phyloP scores from a whole-genome alignment of 2,797 vertebrate species.

The Telmatherina bonti region DNA sequence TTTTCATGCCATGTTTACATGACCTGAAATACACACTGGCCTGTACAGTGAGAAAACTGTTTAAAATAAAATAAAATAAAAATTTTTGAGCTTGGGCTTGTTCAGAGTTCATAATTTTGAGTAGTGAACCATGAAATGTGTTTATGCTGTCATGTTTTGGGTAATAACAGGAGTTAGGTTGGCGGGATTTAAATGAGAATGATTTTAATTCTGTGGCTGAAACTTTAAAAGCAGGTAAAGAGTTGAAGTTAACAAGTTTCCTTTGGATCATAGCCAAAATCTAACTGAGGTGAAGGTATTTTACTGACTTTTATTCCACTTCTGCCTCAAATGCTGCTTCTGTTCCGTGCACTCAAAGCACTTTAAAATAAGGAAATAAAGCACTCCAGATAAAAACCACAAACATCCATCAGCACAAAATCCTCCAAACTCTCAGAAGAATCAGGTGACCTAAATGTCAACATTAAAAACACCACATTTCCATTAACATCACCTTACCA shows the following conservation, averaged over 20 bases:
- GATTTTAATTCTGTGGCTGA: not conserved
- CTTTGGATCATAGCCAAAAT: not conserved
- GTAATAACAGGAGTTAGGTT: not conserved
- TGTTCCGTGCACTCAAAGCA: no score
- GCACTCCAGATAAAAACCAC: not conserved
- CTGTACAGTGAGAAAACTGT: not conserved
- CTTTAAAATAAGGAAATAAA: not conserved
- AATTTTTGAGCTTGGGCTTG: not conserved
- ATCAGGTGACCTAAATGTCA: conserved; percentile 6
- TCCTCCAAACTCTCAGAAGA: not conserved
- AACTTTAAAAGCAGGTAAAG: not conserved
- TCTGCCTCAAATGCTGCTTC: not conserved
- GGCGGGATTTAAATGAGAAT: conserved; percentile 6
- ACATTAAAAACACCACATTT: conserved; percentile 30
- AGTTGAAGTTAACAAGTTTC: not conserved
- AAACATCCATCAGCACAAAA: not conserved
- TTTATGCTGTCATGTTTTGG: not conserved
- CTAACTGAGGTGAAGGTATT: not conserved
- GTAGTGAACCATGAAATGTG: not conserved
- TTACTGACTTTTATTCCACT: not conserved
- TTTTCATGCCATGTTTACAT: conserved; percentile 27
- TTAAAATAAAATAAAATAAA: not conserved
- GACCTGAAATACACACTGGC: not conserved
- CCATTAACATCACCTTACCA: conserved; percentile 28
- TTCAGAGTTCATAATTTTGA: not conserved